Base-by-base conservation (phyloP, 2,113 vertebrate genomes). In the Macrotus californicus region DNA sequence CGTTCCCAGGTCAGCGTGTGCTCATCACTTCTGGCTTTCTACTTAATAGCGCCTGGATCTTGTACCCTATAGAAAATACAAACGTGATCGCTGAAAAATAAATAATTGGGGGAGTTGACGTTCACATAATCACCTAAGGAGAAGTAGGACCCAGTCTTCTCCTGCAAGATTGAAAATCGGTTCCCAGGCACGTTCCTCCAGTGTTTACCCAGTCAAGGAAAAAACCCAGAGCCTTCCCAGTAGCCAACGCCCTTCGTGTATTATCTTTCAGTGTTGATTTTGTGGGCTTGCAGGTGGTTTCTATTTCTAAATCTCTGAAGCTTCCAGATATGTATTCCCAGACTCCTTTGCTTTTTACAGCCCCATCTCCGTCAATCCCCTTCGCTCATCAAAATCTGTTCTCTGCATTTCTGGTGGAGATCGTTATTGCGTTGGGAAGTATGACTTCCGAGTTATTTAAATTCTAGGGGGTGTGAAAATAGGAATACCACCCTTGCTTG, bases 251-350 rank as follows among this genome's bases (percentile, higher is more conserved):
- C 94, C 64, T 22, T 52, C 52, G 52, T 41, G 5, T 34, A 15
- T 43, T 94, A 94, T 61, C 94, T 88, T 89, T 29, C 94, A 97
- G 90, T 29, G 10, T 87, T 91, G 86, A 95, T 89, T 97, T 96
- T 93, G 82, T 87, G 86, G 83, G 21, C 48, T 61, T 83, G 61
- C 96, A 95, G 77, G 67, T 96, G 96, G 93, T 94, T 97, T 97
- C 93, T 97, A 52, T 97, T 97, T 97, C 96, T 83, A 93, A 92
- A 84, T 86, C 95, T 96, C 94, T 41, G 97, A 96, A 87, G 92
- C 89, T 67, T 97, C 94, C 75, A 95, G 79, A 92, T 92, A 96
- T 97, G 97, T 90, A 92, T 97, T 64, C 77, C 94, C 94, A 96
- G 92, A 95, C 96, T 97, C 95, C 50, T 95, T 59, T 94, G 83